Conservation (phyloP, 2,797 vertebrate species). For the Anolis apletophallus region DNA sequence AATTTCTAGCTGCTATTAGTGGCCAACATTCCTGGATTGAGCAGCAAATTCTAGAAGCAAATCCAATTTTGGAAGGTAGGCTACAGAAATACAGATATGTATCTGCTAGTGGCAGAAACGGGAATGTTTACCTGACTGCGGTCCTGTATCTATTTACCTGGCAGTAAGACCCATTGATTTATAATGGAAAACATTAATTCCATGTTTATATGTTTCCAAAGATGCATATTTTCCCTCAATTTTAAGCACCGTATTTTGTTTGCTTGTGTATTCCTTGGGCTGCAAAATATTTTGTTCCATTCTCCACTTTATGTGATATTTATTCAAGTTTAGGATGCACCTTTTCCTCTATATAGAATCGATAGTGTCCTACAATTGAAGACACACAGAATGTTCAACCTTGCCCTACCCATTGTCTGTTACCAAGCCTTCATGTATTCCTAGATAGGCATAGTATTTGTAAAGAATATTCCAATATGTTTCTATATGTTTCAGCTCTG, state of each 20-base stretch:
- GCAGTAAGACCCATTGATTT: too few species aligned
- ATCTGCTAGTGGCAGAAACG: too few species aligned
- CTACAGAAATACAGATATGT: slow-evolving; percentile 18
- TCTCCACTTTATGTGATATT: neutral
- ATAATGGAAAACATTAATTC: too few species aligned
- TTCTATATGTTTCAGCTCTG: too few species aligned
- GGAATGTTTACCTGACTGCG: too few species aligned
- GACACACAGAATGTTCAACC: neutral
- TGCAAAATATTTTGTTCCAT: neutral
- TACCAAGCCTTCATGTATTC: neutral
- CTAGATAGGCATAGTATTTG: neutral
- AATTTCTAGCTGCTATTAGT: slow-evolving; percentile 93
- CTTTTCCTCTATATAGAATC: too few species aligned
- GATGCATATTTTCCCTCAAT: too few species aligned
- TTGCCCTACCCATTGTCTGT: neutral
- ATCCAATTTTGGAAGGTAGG: slow-evolving; percentile 94
- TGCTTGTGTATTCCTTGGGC: neutral
- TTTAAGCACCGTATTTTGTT: neutral
- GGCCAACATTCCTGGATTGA: slow-evolving; percentile 96
- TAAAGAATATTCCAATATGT: neutral
- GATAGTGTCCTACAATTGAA: too few species aligned
- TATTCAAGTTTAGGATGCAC: too few species aligned
- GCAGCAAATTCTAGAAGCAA: slow-evolving; percentile 95
- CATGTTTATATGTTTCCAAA: too few species aligned
- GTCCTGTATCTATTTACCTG: too few species aligned